These are phyloP conservation scores for Tangara arthus DNA, from an alignment of 2,797 vertebrate genomes.

Conservation along the genomic window DNA sequence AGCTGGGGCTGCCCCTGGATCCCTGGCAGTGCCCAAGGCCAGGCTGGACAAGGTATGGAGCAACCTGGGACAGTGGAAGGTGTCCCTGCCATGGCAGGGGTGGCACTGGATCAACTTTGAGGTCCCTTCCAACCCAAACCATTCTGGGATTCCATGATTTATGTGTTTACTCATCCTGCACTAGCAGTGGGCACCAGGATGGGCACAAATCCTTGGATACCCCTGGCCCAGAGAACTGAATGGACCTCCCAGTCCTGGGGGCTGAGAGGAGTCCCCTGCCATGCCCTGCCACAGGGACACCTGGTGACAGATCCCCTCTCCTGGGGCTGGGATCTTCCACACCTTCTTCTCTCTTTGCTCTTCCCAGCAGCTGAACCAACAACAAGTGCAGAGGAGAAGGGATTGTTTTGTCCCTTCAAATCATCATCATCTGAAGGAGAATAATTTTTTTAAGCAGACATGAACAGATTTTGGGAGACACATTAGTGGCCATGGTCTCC, in stretches of 20 bases:
- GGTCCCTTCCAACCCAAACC: not conserved
- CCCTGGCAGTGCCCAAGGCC: not conserved
- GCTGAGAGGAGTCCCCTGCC: not conserved
- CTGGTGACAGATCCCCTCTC: not conserved
- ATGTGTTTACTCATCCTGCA: not conserved
- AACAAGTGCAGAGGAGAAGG: not conserved
- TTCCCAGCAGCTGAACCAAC: not conserved
- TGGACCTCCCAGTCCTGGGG: not conserved
- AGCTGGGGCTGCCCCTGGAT: not conserved
- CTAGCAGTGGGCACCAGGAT: not conserved
- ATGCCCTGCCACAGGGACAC: not conserved
- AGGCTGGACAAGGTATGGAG: fast-evolving
- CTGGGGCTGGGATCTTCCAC: not conserved
- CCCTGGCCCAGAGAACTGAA: not conserved
- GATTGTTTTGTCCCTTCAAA: not conserved
- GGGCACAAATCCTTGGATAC: not conserved
- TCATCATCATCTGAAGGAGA: not conserved
- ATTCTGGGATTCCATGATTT: not conserved
- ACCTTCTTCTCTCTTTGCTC: not conserved
- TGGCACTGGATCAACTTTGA: fast-evolving
- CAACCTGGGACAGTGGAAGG: fast-evolving
- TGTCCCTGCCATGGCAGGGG: not conserved
- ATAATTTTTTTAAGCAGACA: not conserved
- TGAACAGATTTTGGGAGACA: not conserved
- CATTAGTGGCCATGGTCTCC: not conserved